A percentile compares a stretch with the other conserved stretches of the same genome.
Conservation (phyloP, 2,113 vertebrate genomes). For the Grallaria varia region DNA sequence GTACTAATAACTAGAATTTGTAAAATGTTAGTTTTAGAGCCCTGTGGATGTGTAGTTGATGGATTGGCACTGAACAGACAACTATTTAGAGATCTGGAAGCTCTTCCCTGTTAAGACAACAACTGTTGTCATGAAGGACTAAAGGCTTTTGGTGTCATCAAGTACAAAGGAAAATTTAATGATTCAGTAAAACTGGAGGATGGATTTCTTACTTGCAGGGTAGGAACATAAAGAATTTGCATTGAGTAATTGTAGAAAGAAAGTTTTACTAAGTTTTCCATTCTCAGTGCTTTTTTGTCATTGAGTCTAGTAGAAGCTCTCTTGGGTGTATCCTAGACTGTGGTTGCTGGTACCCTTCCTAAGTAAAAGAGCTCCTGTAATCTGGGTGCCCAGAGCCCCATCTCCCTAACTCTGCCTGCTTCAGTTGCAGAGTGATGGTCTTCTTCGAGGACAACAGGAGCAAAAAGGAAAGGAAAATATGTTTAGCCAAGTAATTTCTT, state of each 20-base stretch:
- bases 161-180: background rate
- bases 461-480: background rate
- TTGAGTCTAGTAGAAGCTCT: background rate
- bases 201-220: background rate
- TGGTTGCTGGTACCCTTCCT: background rate
- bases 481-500: background rate
- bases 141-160: background rate
- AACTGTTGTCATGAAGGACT: background rate
- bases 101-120: background rate
- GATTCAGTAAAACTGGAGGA: background rate
- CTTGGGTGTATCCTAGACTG: background rate
- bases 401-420: background rate
- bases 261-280: background rate
- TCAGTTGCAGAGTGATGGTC: background rate
- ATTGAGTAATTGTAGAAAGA: conserved; percentile 31
- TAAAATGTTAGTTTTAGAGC: conserved; percentile 32
- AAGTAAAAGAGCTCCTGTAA: background rate
- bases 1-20: conserved; percentile 38
- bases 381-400: fast-evolving
- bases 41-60: conserved; percentile 11
- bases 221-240: conserved; percentile 14
- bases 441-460: background rate
- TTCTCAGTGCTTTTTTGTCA: background rate
- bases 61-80: background rate
- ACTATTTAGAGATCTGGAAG: background rate